Conservation (phyloP, 2,113 vertebrate genomes). For the Paramormyrops kingsleyae region DNA sequence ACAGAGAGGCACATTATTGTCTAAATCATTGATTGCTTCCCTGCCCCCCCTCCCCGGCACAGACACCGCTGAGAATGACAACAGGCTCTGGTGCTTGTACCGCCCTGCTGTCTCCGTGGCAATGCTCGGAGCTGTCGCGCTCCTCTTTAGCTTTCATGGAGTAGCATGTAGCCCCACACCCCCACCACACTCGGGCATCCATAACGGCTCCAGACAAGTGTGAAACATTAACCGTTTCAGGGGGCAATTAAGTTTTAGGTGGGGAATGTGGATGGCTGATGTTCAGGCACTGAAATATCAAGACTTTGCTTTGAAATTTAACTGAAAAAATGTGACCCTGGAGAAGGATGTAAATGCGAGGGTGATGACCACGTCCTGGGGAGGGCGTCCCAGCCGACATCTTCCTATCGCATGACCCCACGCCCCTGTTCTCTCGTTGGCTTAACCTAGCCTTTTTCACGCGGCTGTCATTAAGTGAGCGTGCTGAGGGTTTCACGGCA, state of each 20-base stretch:
- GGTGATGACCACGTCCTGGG: not conserved
- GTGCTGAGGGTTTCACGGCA: not conserved
- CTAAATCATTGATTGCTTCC: constrained; percentile 69
- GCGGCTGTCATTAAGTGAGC: not conserved
- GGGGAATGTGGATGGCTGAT: not conserved
- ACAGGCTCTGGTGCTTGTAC: constrained; percentile 25
- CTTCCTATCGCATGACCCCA: not conserved
- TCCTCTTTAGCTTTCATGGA: constrained; percentile 25
- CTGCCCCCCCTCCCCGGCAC: constrained; percentile 31
- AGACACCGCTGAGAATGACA: constrained; percentile 27
- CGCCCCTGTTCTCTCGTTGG: not conserved
- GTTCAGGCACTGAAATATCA: not conserved
- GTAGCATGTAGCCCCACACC: not conserved
- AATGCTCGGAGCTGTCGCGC: constrained; percentile 30
- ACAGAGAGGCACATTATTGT: constrained; percentile 69
- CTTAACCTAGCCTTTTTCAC: not conserved
- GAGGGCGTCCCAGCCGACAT: not conserved
- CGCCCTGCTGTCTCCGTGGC: constrained; percentile 39
- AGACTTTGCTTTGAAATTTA: not conserved
- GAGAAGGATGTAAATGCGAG: not conserved
- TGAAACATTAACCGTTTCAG: constrained; percentile 15
- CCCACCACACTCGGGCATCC: not conserved
- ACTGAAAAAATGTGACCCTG: not conserved
- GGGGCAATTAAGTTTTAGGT: constrained; percentile 17
- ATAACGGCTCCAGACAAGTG: constrained; percentile 13